These are phyloP conservation scores for Acholoe squamosa DNA, from an alignment of 2,888 invertebrate species.

Conservation along the genomic window DNA sequence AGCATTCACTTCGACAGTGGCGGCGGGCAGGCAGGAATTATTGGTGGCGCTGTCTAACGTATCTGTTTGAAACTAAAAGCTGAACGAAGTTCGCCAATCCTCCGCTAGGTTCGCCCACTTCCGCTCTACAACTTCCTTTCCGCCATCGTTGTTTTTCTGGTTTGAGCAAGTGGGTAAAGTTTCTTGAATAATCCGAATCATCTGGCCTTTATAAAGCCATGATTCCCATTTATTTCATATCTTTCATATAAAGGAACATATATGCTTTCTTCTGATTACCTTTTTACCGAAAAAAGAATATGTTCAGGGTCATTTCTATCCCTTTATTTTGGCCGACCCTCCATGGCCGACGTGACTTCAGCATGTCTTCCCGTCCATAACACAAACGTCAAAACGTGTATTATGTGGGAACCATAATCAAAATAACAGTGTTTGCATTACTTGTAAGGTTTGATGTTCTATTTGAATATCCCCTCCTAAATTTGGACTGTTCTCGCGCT, in stretches of 20 bases:
- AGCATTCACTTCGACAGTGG: too few relatives aligned
- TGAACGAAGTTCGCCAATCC: background rate
- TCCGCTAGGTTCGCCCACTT: conserved; percentile 1
- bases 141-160: conserved; percentile 57
- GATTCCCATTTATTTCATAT: background rate
- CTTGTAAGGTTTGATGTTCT: background rate
- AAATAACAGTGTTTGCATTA: background rate
- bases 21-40: too few relatives aligned
- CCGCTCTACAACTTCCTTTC: conserved; percentile 45
- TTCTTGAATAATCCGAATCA: background rate
- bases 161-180: conserved; percentile 37
- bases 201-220: background rate
- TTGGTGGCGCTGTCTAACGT: too few relatives aligned
- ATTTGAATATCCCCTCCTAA: background rate
- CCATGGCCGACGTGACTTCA: conserved; percentile 2
- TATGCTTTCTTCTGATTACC: background rate
- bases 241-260: background rate
- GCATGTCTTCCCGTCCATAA: conserved; percentile 14
- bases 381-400: background rate
- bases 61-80: too few relatives aligned
- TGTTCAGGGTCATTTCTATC: background rate
- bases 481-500: background rate
- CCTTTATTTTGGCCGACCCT: background rate
- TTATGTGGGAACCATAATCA: background rate
- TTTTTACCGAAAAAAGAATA: background rate